phyloP scores from a whole-genome alignment of 2,113 vertebrate species.

The Pimephales promelas region DNA sequence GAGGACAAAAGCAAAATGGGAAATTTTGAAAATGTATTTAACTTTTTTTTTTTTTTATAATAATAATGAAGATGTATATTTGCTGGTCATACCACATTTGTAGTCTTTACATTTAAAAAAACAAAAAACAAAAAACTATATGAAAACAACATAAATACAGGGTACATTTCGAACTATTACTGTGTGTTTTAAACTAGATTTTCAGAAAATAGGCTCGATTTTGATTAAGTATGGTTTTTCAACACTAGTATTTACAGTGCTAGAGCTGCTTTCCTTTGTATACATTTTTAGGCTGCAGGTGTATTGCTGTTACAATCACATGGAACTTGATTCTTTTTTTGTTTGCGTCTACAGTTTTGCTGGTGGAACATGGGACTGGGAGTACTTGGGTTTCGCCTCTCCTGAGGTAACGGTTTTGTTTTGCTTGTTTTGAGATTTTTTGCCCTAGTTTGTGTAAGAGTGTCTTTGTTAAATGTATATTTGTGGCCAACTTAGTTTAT shows the following conservation, averaged over 20 bases:
- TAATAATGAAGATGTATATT: background rate
- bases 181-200: background rate
- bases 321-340: background rate
- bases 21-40: background rate
- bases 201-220: background rate
- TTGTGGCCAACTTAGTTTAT: slow-evolving; percentile 16
- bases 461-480: slow-evolving; percentile 28
- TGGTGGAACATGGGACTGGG: slow-evolving; percentile 99
- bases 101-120: background rate
- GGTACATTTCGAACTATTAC: no score
- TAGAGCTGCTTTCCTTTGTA: background rate
- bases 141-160: background rate
- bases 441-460: background rate
- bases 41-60: background rate
- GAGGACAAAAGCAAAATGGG: background rate
- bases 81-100: background rate
- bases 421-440: slow-evolving; percentile 7
- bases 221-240: background rate
- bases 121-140: no score
- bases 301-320: no score
- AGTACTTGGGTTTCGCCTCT: slow-evolving; percentile 97
- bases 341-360: slow-evolving; percentile 83
- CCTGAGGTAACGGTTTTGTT: slow-evolving; percentile 86
- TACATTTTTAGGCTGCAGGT: no score
- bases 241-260: background rate